Conservation (phyloP, 2,113 vertebrate genomes). For the Sceloporus undulatus region DNA sequence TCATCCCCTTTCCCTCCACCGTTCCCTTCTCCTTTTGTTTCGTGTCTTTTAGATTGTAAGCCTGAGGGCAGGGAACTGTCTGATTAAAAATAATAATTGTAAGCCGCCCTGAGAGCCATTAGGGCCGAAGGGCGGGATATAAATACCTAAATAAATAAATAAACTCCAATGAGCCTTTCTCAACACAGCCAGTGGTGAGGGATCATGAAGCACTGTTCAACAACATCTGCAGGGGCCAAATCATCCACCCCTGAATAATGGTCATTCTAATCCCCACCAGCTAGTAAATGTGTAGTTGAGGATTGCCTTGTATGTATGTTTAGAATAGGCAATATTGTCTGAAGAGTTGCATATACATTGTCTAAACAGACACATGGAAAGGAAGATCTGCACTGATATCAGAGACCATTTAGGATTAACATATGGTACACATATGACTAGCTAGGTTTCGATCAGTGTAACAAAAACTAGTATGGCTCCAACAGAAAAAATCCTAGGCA, state of each 20-base stretch:
- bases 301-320: neutral
- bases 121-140: too few relatives aligned
- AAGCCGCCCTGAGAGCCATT: too few relatives aligned
- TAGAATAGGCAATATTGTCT: neutral
- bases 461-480: fast-evolving
- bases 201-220: too few relatives aligned
- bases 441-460: neutral
- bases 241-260: neutral
- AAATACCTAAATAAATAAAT: too few relatives aligned
- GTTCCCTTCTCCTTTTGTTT: too few relatives aligned
- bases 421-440: neutral
- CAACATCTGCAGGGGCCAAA: too few relatives aligned
- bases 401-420: neutral
- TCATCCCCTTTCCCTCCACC: too few relatives aligned
- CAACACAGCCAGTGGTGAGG: too few relatives aligned
- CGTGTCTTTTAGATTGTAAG: too few relatives aligned
- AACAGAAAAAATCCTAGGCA: fast-evolving
- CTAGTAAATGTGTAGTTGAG: neutral
- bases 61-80: too few relatives aligned
- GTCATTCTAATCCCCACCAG: neutral
- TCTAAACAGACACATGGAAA: fast-evolving
- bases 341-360: neutral
- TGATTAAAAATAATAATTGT: too few relatives aligned
- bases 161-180: neutral
- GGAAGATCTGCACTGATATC: neutral